Percentiles rank a stretch among this genome's conserved stretches.
phyloP scores from a whole-genome alignment of 2,797 vertebrate genomes.

The Semaprochilodus insignis region DNA sequence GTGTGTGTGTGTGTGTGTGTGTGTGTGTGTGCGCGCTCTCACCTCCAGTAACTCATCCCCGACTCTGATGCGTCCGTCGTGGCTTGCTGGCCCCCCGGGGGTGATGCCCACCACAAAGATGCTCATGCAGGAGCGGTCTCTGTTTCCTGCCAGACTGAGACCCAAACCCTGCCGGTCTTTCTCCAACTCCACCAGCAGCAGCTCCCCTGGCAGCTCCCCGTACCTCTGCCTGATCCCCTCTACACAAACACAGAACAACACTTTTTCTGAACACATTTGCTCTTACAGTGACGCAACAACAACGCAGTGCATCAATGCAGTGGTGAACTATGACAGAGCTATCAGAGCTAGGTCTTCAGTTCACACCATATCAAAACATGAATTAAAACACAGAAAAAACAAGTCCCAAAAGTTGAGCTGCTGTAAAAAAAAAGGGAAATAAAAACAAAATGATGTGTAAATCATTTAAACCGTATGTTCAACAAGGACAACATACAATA shows the following conservation, averaged over 20 bases:
- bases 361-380: too few relatives aligned
- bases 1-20: slow-evolving; percentile 8
- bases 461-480: too few relatives aligned
- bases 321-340: too few relatives aligned
- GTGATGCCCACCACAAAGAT: slow-evolving; percentile 95
- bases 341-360: too few relatives aligned
- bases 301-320: background rate
- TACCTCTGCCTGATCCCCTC: slow-evolving; percentile 94
- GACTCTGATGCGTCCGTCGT: slow-evolving; percentile 85
- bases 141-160: slow-evolving; percentile 94
- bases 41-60: slow-evolving; percentile 96
- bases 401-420: too few relatives aligned
- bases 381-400: too few relatives aligned
- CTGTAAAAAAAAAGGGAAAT: too few relatives aligned
- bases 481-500: too few relatives aligned
- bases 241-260: slow-evolving; percentile 56
- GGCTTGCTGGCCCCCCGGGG: slow-evolving; percentile 84
- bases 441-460: too few relatives aligned
- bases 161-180: slow-evolving; percentile 92
- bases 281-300: background rate
- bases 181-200: slow-evolving; percentile 92
- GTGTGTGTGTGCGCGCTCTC: slow-evolving; percentile 42
- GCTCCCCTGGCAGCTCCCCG: slow-evolving; percentile 89
- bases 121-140: slow-evolving; percentile 91
- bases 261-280: background rate